phyloP scores from a whole-genome alignment of 1,140 invertebrate genomes.

The Steinernema feltiae region DNA sequence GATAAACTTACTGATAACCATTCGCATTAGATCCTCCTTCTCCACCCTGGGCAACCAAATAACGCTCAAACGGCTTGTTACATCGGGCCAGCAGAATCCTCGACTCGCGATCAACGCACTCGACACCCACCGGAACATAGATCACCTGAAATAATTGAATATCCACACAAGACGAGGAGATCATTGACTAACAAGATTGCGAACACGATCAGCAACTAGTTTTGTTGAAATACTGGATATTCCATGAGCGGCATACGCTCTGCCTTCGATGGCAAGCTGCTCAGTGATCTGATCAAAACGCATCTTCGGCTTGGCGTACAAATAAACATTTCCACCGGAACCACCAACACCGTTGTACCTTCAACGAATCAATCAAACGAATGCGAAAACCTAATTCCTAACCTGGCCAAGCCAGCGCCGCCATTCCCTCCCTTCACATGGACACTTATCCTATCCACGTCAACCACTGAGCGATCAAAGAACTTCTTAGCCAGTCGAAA shows the following conservation, averaged over 20 bases:
- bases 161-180: neutral
- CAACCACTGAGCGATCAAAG: slow-evolving; percentile 8
- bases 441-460: slow-evolving; percentile 7
- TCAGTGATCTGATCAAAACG: slow-evolving; percentile 39
- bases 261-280: slow-evolving; percentile 23
- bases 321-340: slow-evolving; percentile 42
- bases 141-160: slow-evolving; percentile 37
- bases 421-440: slow-evolving; percentile 19
- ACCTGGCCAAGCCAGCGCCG: slow-evolving; percentile 23
- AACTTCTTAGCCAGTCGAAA: slow-evolving; percentile 13
- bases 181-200: slow-evolving; percentile 27
- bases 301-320: slow-evolving; percentile 36
- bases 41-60: slow-evolving; percentile 53
- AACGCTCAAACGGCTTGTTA: slow-evolving; percentile 26
- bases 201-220: slow-evolving; percentile 41
- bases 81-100: slow-evolving; percentile 44
- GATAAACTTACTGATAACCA: slow-evolving; percentile 44
- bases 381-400: slow-evolving; percentile 17
- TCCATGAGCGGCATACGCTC: slow-evolving; percentile 33
- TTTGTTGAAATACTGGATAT: slow-evolving; percentile 24
- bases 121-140: slow-evolving; percentile 52
- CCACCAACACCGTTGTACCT: slow-evolving; percentile 53
- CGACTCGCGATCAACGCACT: slow-evolving; percentile 44
- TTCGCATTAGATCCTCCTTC: slow-evolving; percentile 43
- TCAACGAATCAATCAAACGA: neutral